Base-by-base conservation (phyloP, 1,140 invertebrate genomes). In the Bombus waltoni region DNA sequence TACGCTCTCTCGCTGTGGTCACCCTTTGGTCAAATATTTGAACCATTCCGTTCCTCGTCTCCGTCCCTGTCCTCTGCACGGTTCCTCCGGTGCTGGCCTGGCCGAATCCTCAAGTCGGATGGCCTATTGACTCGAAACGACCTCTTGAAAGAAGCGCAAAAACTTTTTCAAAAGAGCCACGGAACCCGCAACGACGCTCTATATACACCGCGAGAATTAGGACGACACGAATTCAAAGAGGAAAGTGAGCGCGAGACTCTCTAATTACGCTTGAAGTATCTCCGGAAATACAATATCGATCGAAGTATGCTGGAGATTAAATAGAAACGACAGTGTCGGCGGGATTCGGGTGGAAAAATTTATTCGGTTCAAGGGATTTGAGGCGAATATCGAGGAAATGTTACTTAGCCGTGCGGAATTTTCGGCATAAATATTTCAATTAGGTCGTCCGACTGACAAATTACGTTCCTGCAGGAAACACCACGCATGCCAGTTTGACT, bases 21-120 rank as follows among this genome's bases (percentile, higher is more conserved):
- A 87, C 84, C 71, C 87, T 81, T 81, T 87, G 79, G 78, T 89
- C 89, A 90, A 90, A 90, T 90, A 90, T 90, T 90, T 90, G 89
- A 90, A 65, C 35, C 78, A 35, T 42, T 57, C 35, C 75, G 68
- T 66, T 83, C 70, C 75, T 66, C 66, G 13, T 66, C 35, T 11
- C 59, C 28, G 35, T 44, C n/a, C 18, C 53, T 44, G 38, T 59
- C 40, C 25, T 66, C 57, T 22, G 5, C 47, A 47, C 38, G 59
- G n/a, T 47, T 81, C 62, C 42, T 35, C 22, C 40, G 4, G 35
- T 28, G 15, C 42, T 47, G 42, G n/a, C 28, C 22, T 62, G 38
- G 42, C 38, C 85, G 73, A 80, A 82, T 79, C 87, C 82, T 86
- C 78, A 77, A 73, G 77, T 79, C 82, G 70, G 47, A 79, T 85